Base-by-base conservation (phyloP, 2,113 vertebrate species). In the Ceyx melanurus region DNA sequence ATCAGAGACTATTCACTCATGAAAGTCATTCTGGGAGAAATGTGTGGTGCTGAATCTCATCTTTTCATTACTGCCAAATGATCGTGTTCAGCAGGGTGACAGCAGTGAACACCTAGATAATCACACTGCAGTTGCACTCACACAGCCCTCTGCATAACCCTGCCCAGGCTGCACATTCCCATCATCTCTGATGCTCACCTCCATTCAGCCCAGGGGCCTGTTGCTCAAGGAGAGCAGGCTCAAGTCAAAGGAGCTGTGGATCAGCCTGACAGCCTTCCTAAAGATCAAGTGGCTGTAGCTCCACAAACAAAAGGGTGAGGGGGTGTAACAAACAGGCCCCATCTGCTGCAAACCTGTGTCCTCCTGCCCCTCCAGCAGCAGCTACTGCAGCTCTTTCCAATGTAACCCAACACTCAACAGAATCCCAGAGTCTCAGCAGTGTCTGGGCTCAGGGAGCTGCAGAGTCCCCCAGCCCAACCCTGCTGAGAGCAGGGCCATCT, bases 11-110 rank as follows among this genome's bases (percentile, higher is more conserved):
- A 40, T 82, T 67, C 14, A 6, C 72, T 71, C 70, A 68, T 10
- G 2, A 53, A 60, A 89, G n/a, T 61, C 53, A 18, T 60, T 68
- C 1, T 50, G 40, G 45, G 20, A 71, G 31, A 92, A 88, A 54
- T 0, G 0, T 9, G 65, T 0, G 1, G 66, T 7, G 2, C 35
- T 31, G 45, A 82, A 37, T 15, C 23, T 60, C 70, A 25, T 43
- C 57, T 53, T 62, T 51, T 61, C 58, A 79, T 15, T 67, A 33
- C 11, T 26, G 16, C 45, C 23, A 61, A 82, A 62, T 50, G 17
- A 70, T 5, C 61, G 46, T 82, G 54, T 80, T 88, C 53, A 64
- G 81, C 35, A 72, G 48, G 70, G 60, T 53, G 70, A 76, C 0
- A 0, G 17, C 1, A 1, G 45, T 31, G 16, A 86, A 74, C 18